These are phyloP conservation scores for Thamnaconus septentrionalis DNA, from an alignment of 2,113 vertebrate species.

Conservation along the genomic window DNA sequence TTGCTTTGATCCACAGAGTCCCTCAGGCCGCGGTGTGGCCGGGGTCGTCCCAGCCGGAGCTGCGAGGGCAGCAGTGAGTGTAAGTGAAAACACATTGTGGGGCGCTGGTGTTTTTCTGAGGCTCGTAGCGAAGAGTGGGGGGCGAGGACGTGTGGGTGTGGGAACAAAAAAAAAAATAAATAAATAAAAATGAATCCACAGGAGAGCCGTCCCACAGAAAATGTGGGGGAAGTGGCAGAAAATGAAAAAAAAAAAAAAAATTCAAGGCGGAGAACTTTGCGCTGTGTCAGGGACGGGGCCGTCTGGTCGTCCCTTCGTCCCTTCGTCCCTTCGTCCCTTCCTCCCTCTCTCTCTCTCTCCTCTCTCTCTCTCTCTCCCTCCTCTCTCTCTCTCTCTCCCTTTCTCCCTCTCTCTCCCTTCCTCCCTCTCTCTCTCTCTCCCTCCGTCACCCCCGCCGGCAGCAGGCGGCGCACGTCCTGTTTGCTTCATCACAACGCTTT, in stretches of 20 bases:
- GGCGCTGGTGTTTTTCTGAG: not conserved
- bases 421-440: constrained; percentile 62
- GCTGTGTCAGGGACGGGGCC: no score
- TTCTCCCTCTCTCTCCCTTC: no score
- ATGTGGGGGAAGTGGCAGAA: constrained; percentile 8
- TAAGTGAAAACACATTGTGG: constrained; percentile 68
- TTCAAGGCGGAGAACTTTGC: not conserved
- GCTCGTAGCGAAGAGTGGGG: constrained; percentile 16
- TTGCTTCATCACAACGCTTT: constrained; percentile 76
- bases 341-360: no score
- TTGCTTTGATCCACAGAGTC: constrained; percentile 71
- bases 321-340: no score
- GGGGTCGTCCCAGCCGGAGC: constrained; percentile 60
- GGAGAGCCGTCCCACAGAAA: not conserved
- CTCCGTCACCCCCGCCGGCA: constrained; percentile 24
- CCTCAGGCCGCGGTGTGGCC: constrained; percentile 47
- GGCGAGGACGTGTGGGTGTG: constrained; percentile 19
- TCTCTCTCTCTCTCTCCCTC: no score
- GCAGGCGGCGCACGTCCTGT: constrained; percentile 54
- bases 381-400: no score
- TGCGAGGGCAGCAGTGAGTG: constrained; percentile 52
- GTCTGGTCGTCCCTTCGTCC: constrained; percentile 49
- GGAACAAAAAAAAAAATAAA: not conserved
- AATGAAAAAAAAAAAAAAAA: constrained; percentile 31
- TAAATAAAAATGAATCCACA: no score